These are phyloP conservation scores for Cuniculus paca DNA, from an alignment of 2,797 vertebrate genomes.

Conservation along the genomic window DNA sequence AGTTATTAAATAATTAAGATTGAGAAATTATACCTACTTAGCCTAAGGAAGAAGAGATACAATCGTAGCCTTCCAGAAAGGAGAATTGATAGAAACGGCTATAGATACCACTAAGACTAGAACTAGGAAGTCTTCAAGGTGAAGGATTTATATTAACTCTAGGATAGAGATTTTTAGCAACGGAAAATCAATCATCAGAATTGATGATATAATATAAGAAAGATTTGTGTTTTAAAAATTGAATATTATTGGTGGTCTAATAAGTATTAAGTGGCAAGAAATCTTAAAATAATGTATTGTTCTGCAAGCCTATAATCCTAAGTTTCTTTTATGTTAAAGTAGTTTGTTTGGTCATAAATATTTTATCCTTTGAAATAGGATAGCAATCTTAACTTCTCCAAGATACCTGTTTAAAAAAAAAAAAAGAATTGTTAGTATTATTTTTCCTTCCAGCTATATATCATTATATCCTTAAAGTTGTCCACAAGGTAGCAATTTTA, in stretches of 20 bases:
- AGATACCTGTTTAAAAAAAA: background rate
- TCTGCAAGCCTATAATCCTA: constrained; percentile 40
- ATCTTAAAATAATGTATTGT: constrained; percentile 28
- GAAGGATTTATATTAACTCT: constrained; percentile 43
- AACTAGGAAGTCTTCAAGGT: constrained; percentile 39
- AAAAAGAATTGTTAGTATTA: background rate
- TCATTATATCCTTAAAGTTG: constrained; percentile 56
- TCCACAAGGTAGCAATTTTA: constrained; percentile 59
- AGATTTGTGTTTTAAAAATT: constrained; percentile 52
- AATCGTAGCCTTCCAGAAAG: constrained; percentile 45
- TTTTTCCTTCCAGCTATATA: constrained; percentile 49
- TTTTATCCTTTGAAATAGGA: constrained; percentile 61
- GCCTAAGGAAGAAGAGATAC: constrained; percentile 24
- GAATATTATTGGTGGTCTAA: constrained; percentile 41
- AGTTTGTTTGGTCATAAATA: constrained; percentile 43
- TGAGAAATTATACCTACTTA: constrained; percentile 53
- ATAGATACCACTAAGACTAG: background rate
- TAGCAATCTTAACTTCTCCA: constrained; percentile 61
- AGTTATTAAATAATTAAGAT: constrained; percentile 54
- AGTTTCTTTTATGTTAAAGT: constrained; percentile 54
- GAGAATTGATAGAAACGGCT: background rate
- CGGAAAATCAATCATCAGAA: constrained; percentile 13
- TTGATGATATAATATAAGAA: constrained; percentile 23
- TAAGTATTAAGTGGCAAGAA: constrained; percentile 39
- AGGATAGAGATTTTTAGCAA: constrained; percentile 51